A percentile compares a stretch with the other conserved stretches of the same genome.
These are phyloP conservation scores for Alectoris magna DNA, from an alignment of 2,797 vertebrate genomes.

Conservation along the genomic window DNA sequence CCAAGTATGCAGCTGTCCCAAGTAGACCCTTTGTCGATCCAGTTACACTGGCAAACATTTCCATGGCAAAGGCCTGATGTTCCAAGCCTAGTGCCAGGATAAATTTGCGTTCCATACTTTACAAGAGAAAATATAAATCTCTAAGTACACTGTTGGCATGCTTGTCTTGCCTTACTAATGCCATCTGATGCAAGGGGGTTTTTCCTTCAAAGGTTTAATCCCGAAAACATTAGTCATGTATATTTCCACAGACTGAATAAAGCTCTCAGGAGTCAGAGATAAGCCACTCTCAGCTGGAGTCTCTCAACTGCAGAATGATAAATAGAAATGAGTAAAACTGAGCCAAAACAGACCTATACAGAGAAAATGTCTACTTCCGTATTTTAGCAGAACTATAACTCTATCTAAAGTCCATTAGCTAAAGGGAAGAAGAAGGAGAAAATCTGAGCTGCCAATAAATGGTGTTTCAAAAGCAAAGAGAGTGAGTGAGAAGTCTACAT, in stretches of 20 bases:
- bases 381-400: not conserved
- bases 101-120: not conserved
- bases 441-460: not conserved
- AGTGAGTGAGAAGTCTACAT: not conserved
- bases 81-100: not conserved
- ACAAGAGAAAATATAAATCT: not conserved
- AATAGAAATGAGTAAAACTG: not conserved
- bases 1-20: not conserved
- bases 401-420: not conserved
- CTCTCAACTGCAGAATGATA: not conserved
- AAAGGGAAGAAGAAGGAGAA: not conserved
- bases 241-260: not conserved
- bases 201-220: not conserved
- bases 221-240: not conserved
- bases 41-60: not conserved
- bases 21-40: not conserved
- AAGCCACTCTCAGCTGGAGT: not conserved
- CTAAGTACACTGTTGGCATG: not conserved
- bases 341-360: not conserved
- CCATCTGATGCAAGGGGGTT: not conserved
- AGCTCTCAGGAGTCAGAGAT: not conserved
- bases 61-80: not conserved
- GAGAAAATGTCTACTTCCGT: not conserved
- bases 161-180: not conserved
- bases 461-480: not conserved